Base-by-base conservation (phyloP, 92 coral and sea anemone genomes). In the Epizoanthus illoricatus region DNA sequence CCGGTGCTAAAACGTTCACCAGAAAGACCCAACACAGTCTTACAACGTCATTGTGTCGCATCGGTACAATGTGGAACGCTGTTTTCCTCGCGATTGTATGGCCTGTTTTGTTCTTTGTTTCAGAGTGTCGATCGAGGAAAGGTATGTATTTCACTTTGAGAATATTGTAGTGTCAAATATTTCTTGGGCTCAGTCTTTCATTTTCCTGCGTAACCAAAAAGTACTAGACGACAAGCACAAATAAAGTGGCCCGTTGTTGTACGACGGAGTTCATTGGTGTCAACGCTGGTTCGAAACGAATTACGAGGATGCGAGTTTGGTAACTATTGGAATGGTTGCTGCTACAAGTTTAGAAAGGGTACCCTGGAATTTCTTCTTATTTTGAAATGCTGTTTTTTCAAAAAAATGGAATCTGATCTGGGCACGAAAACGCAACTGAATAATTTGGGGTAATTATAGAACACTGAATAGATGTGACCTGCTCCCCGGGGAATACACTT, bases 51-150 rank as follows among this genome's bases (percentile, higher is more conserved):
- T 49, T 15, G 15, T 16, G 11, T 52, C 56, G 15, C 56, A 52
- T 52, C 56, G 1, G 0, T 39, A 73, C 15, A 16, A 73, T 73
- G 79, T 49, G 19, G 41, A 73, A 23, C n/a, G 21, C 57, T 20
- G 10, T 73, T 52, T 4, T 54, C 60, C 3, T 73, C 57, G 5
- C 23, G 9, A 52, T 16, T 49, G 17, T 49, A 28, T 43, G 19
- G 62, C 54, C 62, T 19, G 12, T 33, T 73, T 73, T 73, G 79
- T 39, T 54, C 62, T 10, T 43, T 58, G 20, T 36, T 73, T 73
- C 79, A 20, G 79, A 73, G 63, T 12, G 79, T 41, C 63, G 79
- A 23, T 73, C 64, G 64, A 73, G 40, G 17, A 73, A 73, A 47
- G 61, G 79, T 73, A 47, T 18, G 79, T 73, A 33, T 73, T 73